Conservation (phyloP, 2,113 vertebrate species). For the Globicephala melas region DNA sequence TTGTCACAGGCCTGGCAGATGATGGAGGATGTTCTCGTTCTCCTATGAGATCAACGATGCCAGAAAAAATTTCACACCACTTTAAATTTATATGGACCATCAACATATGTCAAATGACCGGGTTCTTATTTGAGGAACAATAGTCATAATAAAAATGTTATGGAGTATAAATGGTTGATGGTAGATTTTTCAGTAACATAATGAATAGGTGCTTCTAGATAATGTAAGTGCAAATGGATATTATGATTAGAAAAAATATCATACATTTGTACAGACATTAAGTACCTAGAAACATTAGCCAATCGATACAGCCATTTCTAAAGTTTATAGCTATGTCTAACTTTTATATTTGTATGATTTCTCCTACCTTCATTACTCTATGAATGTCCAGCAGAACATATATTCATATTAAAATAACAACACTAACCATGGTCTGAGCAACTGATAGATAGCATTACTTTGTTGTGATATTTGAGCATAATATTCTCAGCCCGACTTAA, state of each 20-base stretch:
- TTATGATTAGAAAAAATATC: neutral
- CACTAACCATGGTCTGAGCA: neutral
- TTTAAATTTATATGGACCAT: too few relatives aligned
- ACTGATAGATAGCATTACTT: neutral
- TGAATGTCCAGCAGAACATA: neutral
- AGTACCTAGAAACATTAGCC: conserved; percentile 13
- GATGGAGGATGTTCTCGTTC: neutral
- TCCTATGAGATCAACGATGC: neutral
- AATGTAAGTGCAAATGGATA: neutral
- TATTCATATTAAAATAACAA: neutral
- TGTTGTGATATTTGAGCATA: neutral
- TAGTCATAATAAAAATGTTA: neutral
- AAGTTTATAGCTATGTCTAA: conserved; percentile 18
- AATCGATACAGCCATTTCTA: neutral
- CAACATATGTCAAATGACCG: neutral
- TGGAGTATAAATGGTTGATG: neutral
- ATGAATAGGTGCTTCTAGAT: neutral
- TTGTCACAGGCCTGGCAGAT: neutral
- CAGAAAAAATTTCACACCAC: neutral
- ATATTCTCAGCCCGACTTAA: neutral
- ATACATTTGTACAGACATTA: neutral
- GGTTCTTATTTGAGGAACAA: neutral
- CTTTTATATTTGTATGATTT: conserved; percentile 7
- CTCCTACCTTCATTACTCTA: neutral
- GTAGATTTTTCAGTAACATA: neutral